Evolutionary conservation across 2,113 vertebrate species (phyloP).

Genomic region (Elephantulus edwardii): DNA sequence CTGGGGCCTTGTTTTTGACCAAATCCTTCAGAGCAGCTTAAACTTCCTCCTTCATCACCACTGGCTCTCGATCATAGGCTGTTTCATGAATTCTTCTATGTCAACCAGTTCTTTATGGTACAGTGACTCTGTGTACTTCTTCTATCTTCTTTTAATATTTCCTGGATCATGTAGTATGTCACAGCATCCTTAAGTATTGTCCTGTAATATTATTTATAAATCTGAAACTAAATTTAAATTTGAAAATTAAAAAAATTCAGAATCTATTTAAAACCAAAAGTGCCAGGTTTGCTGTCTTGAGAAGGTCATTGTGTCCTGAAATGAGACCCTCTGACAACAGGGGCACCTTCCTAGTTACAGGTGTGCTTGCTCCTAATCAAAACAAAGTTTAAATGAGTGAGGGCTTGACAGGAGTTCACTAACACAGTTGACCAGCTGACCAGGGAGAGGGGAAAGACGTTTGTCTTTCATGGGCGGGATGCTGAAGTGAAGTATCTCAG

Average conservation of each 20-base stretch:
- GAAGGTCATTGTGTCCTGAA: neutral
- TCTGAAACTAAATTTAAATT: neutral
- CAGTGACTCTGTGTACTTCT: no score
- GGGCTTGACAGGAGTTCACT: neutral
- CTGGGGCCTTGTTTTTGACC: no score
- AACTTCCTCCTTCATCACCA: no score
- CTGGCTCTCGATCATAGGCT: no score
- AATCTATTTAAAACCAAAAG: neutral
- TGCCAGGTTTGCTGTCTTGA: neutral
- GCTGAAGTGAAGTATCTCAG: fast-evolving
- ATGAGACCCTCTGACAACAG: neutral
- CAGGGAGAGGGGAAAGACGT: neutral
- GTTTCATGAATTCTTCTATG: no score
- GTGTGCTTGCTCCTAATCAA: neutral
- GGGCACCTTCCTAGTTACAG: neutral
- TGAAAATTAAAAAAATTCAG: neutral
- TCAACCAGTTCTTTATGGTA: no score
- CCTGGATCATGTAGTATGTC: no score
- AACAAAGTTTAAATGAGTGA: neutral
- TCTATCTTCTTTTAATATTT: no score
- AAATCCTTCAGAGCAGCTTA: no score
- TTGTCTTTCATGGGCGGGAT: neutral
- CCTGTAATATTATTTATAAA: no score
- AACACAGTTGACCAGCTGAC: neutral
- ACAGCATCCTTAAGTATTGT: no score